Percentiles rank a stretch among this genome's conserved stretches.
Conservation (phyloP, 1,140 invertebrate genomes). For the Melitaea cinxia region DNA sequence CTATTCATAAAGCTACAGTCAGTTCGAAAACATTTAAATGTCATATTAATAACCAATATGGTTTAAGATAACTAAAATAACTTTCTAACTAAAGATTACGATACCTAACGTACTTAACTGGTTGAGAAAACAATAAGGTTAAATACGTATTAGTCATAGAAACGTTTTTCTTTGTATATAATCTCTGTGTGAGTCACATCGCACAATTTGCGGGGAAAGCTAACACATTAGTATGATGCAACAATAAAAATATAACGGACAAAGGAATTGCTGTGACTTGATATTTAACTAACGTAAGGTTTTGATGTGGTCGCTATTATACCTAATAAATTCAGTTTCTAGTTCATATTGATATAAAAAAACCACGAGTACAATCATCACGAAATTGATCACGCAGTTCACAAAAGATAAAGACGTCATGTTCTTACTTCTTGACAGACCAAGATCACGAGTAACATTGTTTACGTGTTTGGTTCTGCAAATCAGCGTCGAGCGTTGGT, state of each 20-base stretch:
- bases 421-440: slow-evolving; percentile 28
- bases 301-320: slow-evolving; percentile 44
- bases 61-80: slow-evolving; percentile 26
- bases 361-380: neutral
- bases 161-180: slow-evolving; percentile 46
- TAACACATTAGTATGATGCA: slow-evolving; percentile 66
- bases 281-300: slow-evolving; percentile 43
- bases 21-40: slow-evolving; percentile 9
- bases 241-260: slow-evolving; percentile 75
- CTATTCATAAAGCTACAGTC: neutral
- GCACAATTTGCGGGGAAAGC: slow-evolving; percentile 72
- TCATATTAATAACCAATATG: slow-evolving; percentile 23
- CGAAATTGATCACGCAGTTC: neutral
- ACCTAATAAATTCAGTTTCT: neutral
- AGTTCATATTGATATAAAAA: neutral
- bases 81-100: slow-evolving; percentile 38
- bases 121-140: slow-evolving; percentile 35
- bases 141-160: slow-evolving; percentile 46
- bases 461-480: slow-evolving; percentile 72
- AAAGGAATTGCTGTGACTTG: slow-evolving; percentile 67
- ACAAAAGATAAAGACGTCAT: neutral
- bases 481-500: slow-evolving; percentile 68
- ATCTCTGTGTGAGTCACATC: slow-evolving; percentile 55
- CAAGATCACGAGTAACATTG: slow-evolving; percentile 57
- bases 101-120: slow-evolving; percentile 22